phyloP scores from a whole-genome alignment of 2,797 vertebrate species.

The Lagodon rhomboides region DNA sequence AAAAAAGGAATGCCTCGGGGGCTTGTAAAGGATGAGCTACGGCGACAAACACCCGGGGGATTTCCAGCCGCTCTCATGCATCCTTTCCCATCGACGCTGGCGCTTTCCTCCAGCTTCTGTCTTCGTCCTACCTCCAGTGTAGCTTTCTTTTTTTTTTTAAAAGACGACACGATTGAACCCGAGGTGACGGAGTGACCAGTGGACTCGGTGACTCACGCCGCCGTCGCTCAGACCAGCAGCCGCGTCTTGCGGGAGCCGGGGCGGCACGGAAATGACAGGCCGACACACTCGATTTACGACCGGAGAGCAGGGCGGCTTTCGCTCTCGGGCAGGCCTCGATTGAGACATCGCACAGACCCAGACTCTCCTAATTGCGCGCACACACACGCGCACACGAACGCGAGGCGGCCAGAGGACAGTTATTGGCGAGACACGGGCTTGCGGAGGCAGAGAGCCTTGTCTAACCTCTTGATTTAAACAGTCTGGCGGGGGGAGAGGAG shows the following conservation, averaged over 20 bases:
- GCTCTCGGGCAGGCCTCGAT: conserved; percentile 65
- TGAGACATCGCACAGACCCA: conserved; percentile 74
- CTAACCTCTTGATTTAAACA: conserved; percentile 71
- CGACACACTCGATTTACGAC: conserved; percentile 64
- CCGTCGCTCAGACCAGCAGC: conserved; percentile 31
- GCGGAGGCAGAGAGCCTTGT: conserved; percentile 64
- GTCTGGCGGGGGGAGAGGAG: conserved; percentile 38
- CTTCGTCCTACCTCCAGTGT: too few relatives aligned
- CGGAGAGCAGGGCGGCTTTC: conserved; percentile 66
- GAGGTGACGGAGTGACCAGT: conserved; percentile 39
- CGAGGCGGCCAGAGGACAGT: conserved; percentile 40
- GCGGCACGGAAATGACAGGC: conserved; percentile 69
- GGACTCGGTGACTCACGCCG: conserved; percentile 61
- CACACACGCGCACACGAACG: background rate
- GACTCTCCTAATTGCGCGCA: conserved; percentile 70
- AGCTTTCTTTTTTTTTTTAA: too few relatives aligned
- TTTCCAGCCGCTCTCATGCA: conserved; percentile 27
- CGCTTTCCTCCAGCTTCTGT: background rate
- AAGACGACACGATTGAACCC: too few relatives aligned
- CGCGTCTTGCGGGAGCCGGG: conserved; percentile 43
- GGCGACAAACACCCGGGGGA: background rate
- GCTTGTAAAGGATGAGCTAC: conserved; percentile 2
- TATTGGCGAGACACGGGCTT: conserved; percentile 60
- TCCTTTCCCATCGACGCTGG: background rate
- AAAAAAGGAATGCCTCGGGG: background rate